phyloP scores from a whole-genome alignment of 2,797 vertebrate species.

The Amblyopsis hoosieri region DNA sequence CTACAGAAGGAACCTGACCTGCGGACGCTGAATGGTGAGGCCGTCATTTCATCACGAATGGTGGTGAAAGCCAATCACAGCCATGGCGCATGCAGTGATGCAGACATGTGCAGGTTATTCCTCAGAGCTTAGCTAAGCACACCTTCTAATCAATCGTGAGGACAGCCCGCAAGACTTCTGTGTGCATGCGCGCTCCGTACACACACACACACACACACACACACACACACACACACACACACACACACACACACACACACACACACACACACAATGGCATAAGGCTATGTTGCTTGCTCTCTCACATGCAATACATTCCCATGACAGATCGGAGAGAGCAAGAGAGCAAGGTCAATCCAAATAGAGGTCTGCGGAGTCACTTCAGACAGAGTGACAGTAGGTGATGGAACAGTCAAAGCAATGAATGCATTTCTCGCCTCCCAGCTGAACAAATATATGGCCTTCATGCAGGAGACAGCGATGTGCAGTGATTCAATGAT shows the following conservation, averaged over 20 bases:
- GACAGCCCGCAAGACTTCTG: slow-evolving; percentile 37
- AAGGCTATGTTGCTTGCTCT: neutral
- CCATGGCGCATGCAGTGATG: slow-evolving; percentile 31
- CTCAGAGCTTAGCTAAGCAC: slow-evolving; percentile 70
- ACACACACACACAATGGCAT: neutral
- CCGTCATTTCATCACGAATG: slow-evolving; percentile 15
- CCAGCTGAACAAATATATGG: no score
- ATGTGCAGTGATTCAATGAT: no score
- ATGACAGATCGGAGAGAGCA: no score
- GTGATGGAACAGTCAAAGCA: no score
- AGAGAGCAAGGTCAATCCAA: no score
- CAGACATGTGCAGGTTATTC: slow-evolving; percentile 63
- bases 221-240: slow-evolving; percentile 2
- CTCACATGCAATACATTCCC: no score
- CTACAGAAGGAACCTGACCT: slow-evolving; percentile 6
- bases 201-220: slow-evolving; percentile 29
- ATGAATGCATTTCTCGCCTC: no score
- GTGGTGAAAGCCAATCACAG: slow-evolving; percentile 53
- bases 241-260: neutral
- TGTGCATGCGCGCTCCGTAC: slow-evolving; percentile 7
- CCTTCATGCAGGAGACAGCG: no score
- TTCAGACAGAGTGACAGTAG: no score
- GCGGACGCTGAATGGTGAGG: slow-evolving; percentile 8
- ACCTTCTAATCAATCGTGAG: slow-evolving; percentile 77
- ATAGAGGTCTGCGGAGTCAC: no score